These are phyloP conservation scores for Drosophila azteca DNA, from an alignment of 1,140 invertebrate genomes.

Conservation along the genomic window DNA sequence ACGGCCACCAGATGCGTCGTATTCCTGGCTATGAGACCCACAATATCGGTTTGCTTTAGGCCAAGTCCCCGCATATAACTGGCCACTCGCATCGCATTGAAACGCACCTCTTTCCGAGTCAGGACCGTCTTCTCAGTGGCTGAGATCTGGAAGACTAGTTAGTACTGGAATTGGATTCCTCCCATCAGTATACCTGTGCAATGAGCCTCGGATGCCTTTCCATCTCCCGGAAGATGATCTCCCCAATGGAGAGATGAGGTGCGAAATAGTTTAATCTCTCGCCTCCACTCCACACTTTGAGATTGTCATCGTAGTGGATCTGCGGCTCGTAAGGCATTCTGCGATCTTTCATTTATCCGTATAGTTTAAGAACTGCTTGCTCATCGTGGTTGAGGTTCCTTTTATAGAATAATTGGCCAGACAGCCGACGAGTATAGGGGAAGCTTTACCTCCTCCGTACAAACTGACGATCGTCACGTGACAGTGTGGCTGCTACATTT, in stretches of 20 bases:
- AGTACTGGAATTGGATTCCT: background rate
- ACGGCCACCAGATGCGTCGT: constrained; percentile 47
- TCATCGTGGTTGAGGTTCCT: background rate
- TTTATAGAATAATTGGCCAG: too few relatives aligned
- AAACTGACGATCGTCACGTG: too few relatives aligned
- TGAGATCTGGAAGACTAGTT: constrained; percentile 22
- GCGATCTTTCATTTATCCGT: background rate
- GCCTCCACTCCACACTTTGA: constrained; percentile 45
- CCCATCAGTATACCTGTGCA: constrained; percentile 16
- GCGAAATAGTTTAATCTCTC: constrained; percentile 21
- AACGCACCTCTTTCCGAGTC: constrained; percentile 24
- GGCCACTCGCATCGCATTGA: constrained; percentile 32
- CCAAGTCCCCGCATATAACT: constrained; percentile 13
- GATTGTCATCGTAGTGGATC: constrained; percentile 36
- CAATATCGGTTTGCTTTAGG: constrained; percentile 29
- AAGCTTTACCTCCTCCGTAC: too few relatives aligned
- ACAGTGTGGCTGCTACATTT: too few relatives aligned
- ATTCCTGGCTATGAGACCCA: constrained; percentile 57
- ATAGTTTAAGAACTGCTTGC: constrained; percentile 3
- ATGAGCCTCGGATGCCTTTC: constrained; percentile 20
- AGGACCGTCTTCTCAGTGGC: constrained; percentile 26
- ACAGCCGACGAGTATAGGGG: too few relatives aligned
- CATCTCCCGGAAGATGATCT: constrained; percentile 46
- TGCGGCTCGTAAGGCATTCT: constrained; percentile 24
- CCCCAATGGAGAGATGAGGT: constrained; percentile 32